These are phyloP conservation scores for Tadarida brasiliensis DNA, from an alignment of 2,797 vertebrate species.

Conservation along the genomic window DNA sequence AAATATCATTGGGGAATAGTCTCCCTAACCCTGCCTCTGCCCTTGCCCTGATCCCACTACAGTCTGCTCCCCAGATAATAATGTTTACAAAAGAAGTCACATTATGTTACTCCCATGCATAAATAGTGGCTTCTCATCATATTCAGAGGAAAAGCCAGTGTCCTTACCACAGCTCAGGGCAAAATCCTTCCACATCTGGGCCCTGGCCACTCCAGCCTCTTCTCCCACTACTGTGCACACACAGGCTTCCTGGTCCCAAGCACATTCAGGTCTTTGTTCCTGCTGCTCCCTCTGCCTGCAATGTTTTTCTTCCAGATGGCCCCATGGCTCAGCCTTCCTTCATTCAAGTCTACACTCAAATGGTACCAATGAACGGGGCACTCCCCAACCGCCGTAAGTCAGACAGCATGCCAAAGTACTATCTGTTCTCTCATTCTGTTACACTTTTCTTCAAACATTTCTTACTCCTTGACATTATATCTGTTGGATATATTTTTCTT, in stretches of 20 bases:
- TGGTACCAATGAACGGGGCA: accelerated
- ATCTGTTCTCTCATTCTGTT: background rate
- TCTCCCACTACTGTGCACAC: background rate
- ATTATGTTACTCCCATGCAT: background rate
- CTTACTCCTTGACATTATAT: background rate
- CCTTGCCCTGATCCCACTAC: background rate
- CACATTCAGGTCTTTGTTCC: background rate
- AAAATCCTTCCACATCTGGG: background rate
- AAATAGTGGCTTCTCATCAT: background rate
- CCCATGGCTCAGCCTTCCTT: background rate
- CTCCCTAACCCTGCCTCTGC: background rate
- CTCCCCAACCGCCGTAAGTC: background rate
- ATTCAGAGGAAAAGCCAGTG: background rate
- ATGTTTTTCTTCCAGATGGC: background rate
- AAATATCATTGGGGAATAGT: background rate
- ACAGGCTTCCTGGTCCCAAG: background rate
- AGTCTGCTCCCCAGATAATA: background rate
- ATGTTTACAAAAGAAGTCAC: background rate
- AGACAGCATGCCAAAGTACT: background rate
- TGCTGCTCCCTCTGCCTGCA: background rate
- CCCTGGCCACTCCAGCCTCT: background rate
- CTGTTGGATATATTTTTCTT: background rate
- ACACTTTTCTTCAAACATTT: background rate
- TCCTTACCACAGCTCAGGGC: background rate
- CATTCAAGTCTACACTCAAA: background rate